Conservation (phyloP, 2,113 vertebrate genomes). For the Hydrochoerus hydrochaeris region DNA sequence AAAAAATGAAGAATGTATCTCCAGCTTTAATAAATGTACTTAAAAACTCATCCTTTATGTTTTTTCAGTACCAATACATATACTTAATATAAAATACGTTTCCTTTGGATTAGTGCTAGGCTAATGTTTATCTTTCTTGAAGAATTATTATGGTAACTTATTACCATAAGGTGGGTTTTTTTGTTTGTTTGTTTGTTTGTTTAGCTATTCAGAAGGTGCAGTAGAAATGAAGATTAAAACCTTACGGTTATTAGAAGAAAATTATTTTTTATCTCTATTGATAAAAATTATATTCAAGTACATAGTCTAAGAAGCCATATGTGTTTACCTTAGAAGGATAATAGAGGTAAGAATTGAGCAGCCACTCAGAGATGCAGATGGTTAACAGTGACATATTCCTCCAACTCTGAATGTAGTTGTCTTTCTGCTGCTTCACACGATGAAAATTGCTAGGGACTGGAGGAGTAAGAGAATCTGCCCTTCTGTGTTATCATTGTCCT, state of each 20-base stretch:
- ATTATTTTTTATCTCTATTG: not conserved
- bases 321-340: not conserved
- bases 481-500: not conserved
- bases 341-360: not conserved
- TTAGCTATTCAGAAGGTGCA: not conserved
- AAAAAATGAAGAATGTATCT: conserved; percentile 3
- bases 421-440: not conserved
- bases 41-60: not conserved
- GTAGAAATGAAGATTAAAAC: not conserved
- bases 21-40: not conserved
- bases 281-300: not conserved
- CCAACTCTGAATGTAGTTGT: not conserved
- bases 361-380: not conserved
- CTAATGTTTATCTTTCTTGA: conserved; percentile 18
- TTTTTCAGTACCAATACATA: not conserved
- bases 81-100: not conserved
- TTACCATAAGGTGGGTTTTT: not conserved
- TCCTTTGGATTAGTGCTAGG: not conserved
- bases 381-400: not conserved
- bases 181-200: not conserved
- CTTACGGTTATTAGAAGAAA: not conserved
- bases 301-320: not conserved
- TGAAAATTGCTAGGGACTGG: not conserved
- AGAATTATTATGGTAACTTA: not conserved
- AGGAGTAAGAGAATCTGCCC: not conserved